A percentile compares a stretch with the other conserved stretches of the same genome.
Conservation (phyloP, 2,113 vertebrate genomes). For the Dromiciops gliroides region DNA sequence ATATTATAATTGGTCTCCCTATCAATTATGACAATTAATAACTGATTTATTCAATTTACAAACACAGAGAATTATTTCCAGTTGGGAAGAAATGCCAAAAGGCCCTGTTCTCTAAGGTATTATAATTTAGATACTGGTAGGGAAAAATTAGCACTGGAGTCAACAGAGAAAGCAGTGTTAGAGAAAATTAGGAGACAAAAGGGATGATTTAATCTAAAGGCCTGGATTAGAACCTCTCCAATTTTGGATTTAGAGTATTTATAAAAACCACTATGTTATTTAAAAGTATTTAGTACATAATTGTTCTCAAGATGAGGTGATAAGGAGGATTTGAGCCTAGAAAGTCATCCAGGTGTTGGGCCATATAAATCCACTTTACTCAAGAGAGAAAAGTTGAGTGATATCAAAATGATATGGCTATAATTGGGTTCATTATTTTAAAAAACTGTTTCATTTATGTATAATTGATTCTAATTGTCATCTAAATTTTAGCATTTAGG, state of each 20-base stretch:
- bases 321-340: not conserved
- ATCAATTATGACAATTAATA: conserved; percentile 42
- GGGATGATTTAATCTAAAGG: not conserved
- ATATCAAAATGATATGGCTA: not conserved
- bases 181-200: not conserved
- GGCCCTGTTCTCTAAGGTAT: not conserved
- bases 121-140: not conserved
- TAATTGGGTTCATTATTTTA: not conserved
- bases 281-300: not conserved
- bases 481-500: too few species aligned
- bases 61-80: not conserved
- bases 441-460: too few species aligned
- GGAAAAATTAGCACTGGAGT: not conserved
- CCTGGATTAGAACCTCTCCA: not conserved
- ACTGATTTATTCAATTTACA: not conserved
- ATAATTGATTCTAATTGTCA: too few species aligned
- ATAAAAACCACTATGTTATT: not conserved
- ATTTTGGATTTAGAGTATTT: not conserved
- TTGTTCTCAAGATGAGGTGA: not conserved
- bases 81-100: conserved; percentile 41
- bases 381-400: not conserved
- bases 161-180: not conserved
- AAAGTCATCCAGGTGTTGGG: not conserved
- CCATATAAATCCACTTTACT: not conserved
- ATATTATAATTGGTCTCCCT: conserved; percentile 12